phyloP scores from a whole-genome alignment of 2,797 vertebrate species.

The Enteromius mattozi region DNA sequence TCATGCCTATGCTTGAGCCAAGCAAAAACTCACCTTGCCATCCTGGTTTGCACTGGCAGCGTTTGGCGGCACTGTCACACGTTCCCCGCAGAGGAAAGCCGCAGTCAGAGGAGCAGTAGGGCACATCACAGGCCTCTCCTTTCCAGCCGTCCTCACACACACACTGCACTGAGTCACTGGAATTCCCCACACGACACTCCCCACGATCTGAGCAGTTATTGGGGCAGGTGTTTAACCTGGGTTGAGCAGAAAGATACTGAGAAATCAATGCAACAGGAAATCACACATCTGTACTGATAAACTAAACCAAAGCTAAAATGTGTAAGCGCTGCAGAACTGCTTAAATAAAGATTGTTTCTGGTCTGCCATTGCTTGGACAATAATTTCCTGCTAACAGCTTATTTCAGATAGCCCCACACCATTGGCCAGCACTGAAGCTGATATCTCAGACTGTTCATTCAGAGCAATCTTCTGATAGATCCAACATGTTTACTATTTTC shows the following conservation, averaged over 20 bases:
- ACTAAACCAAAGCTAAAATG: background rate
- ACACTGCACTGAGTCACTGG: conserved; percentile 77
- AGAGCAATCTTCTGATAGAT: background rate
- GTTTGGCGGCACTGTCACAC: conserved; percentile 75
- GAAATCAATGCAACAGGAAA: background rate
- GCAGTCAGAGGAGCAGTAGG: conserved; percentile 84
- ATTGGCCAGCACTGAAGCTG: background rate
- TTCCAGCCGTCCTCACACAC: conserved; percentile 88
- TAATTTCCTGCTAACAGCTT: background rate
- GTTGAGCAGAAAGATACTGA: background rate
- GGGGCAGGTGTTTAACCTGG: conserved; percentile 89
- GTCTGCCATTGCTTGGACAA: background rate
- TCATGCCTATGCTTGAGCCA: background rate
- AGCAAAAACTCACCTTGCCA: conserved; percentile 88
- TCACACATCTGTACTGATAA: background rate
- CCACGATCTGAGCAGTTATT: conserved; percentile 92
- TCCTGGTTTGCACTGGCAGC: conserved; percentile 79
- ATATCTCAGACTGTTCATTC: background rate
- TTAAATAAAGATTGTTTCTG: background rate
- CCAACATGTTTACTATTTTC: background rate
- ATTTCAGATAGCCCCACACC: background rate
- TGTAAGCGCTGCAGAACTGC: background rate
- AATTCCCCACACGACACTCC: conserved; percentile 79
- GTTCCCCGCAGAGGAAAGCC: conserved; percentile 81
- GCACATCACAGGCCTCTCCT: conserved; percentile 91